These are phyloP conservation scores for Neopipo cinnamomea DNA, from an alignment of 2,113 vertebrate species.

Conservation along the genomic window DNA sequence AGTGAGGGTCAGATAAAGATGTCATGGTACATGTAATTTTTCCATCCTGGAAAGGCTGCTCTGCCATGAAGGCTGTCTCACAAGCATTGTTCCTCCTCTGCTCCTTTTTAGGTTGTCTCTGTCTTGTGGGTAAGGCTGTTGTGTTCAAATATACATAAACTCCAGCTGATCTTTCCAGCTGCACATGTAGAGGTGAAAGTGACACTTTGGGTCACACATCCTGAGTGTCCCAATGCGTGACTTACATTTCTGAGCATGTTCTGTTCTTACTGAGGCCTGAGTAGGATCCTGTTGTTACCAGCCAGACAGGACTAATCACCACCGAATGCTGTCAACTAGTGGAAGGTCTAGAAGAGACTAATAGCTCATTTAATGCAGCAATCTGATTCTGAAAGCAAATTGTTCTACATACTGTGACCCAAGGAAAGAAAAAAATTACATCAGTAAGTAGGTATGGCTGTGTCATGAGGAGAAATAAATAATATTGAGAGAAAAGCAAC, in stretches of 20 bases:
- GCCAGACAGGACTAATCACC: not conserved
- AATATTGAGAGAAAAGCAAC: not conserved
- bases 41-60: not conserved
- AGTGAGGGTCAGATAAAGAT: not conserved
- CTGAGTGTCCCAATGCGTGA: not conserved
- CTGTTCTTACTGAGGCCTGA: not conserved
- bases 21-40: not conserved
- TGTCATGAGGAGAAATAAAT: not conserved
- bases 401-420: not conserved
- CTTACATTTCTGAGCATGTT: not conserved
- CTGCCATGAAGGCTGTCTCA: not conserved
- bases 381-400: conserved; percentile 37
- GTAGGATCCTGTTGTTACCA: not conserved
- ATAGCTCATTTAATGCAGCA: conserved; percentile 24
- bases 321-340: not conserved
- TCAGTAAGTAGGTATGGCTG: not conserved
- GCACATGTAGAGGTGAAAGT: not conserved
- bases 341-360: conserved; percentile 21
- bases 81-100: not conserved
- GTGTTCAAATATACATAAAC: not conserved
- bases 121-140: not conserved
- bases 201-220: not conserved
- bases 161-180: not conserved
- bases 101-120: not conserved
- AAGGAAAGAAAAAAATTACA: not conserved